phyloP scores from a whole-genome alignment of 2,113 vertebrate species.

The Protomyctophum bolini region DNA sequence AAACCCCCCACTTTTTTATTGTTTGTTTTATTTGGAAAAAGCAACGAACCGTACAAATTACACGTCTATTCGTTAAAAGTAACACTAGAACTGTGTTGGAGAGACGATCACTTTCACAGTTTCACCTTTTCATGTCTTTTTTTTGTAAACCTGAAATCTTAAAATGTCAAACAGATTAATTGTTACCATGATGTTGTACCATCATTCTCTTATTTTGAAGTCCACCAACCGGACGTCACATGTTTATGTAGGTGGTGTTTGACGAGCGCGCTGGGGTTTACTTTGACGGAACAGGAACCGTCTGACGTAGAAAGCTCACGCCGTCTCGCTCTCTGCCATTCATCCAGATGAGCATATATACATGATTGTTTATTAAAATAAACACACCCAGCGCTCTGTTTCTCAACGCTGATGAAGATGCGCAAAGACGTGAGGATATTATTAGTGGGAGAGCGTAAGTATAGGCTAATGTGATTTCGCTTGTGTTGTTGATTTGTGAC shows the following conservation, averaged over 20 bases:
- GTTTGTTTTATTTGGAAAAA: too few species aligned
- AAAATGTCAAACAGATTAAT: too few species aligned
- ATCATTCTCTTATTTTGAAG: too few species aligned
- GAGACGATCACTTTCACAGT: too few species aligned
- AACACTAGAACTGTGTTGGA: too few species aligned
- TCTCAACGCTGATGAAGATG: conserved; percentile 76
- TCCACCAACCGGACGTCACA: neutral
- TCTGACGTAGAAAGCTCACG: conserved; percentile 30
- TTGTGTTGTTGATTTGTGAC: neutral
- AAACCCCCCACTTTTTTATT: too few species aligned
- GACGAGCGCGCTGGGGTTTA: neutral
- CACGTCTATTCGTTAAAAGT: too few species aligned
- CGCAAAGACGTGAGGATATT: conserved; percentile 96
- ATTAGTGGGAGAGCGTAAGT: conserved; percentile 94
- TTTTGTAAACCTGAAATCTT: too few species aligned
- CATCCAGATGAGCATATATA: conserved; percentile 61
- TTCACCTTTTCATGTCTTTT: too few species aligned
- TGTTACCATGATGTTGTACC: too few species aligned
- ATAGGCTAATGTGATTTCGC: neutral
- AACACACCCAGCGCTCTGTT: conserved; percentile 12
- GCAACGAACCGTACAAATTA: too few species aligned
- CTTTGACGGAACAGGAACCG: too few species aligned
- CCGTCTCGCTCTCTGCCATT: conserved; percentile 7
- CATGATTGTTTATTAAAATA: conserved; percentile 13
- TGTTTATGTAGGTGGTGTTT: neutral